Evolutionary conservation across 92 coral and sea anemone genomes (phyloP), one percentile per base, ranked within the genome.

Genomic region (Phenganax marumi): DNA sequence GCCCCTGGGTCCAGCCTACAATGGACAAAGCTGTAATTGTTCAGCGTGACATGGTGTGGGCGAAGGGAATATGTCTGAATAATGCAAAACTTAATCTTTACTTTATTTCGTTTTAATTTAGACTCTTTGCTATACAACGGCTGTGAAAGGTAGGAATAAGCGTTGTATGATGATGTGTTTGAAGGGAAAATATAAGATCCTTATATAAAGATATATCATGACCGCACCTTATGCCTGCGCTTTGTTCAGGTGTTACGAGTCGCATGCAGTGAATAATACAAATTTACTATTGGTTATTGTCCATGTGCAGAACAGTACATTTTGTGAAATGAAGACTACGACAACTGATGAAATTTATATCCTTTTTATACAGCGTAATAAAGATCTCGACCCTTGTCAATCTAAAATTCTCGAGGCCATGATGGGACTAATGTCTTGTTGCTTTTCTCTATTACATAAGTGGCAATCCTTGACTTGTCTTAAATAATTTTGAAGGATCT

Each of bases 231-330:
- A 58, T 23, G 16, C 46, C 9, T 17, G 1, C 19, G n/a, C 13
- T 71, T 53, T 18, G 22, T 50, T 17, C 73, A 86, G 89, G 25
- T 81, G 33, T 69, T 86, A 86, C 19, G 52, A 62, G 21, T 70
- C 78, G 43, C 19, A 61, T 11, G 24, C 1, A 3, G 85, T 86
- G n/a, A 8, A 64, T 0, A 21, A 68, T 6, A 86, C 89, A 33
- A 86, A 86, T 64, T 53, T 86, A 24, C 16, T 51, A 56, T 52
- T 86, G 70, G 78, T 86, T 77, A 86, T 72, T 23, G 66, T 75
- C 26, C 17, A 72, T 1, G 33, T 47, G 47, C 14, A 22, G n/a
- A 54, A 76, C 50, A 54, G 65, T 10, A 46, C 52, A 12, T 8
- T 2, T 25, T 80, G 85, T 33, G 12, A 19, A 14, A 57, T 50